A percentile compares a stretch with the other conserved stretches of the same genome.
These are phyloP conservation scores for Vannuccia rotundouncinata DNA, from an alignment of 2,888 invertebrate species.

Conservation along the genomic window DNA sequence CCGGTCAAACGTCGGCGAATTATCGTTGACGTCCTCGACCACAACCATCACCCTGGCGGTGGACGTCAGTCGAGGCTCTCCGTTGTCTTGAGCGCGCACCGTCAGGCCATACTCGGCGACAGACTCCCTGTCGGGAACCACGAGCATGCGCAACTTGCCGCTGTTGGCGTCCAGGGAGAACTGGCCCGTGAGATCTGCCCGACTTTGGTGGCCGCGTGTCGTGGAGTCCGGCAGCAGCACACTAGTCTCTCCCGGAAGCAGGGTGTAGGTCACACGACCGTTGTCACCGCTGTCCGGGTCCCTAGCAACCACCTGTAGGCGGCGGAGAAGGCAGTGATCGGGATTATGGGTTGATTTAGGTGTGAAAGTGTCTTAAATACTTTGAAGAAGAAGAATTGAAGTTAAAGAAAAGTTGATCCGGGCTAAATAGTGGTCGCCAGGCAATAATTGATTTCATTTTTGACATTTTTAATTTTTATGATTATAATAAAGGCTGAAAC, in stretches of 20 bases:
- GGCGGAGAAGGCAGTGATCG: no score
- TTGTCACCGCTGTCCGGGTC: neutral
- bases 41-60: slow-evolving; percentile 75
- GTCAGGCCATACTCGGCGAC: slow-evolving; percentile 6
- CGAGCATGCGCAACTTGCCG: neutral
- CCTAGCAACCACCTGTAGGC: neutral
- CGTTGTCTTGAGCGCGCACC: slow-evolving; percentile 50
- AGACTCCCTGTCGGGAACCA: neutral
- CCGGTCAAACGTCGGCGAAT: neutral
- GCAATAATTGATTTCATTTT: no score
- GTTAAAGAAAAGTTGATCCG: no score
- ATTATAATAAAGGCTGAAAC: no score
- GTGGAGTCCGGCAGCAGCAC: neutral
- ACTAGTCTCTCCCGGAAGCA: neutral
- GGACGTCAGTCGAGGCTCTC: slow-evolving; percentile 75
- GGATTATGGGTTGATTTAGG: no score
- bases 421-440: no score
- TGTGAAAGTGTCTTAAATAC: no score
- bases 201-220: neutral
- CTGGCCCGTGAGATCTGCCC: neutral
- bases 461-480: no score
- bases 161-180: neutral
- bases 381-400: no score
- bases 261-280: neutral
- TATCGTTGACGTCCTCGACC: slow-evolving; percentile 62